phyloP scores from a whole-genome alignment of 35 echinoderm and acorn worm species.

The Apostichopus californicus region DNA sequence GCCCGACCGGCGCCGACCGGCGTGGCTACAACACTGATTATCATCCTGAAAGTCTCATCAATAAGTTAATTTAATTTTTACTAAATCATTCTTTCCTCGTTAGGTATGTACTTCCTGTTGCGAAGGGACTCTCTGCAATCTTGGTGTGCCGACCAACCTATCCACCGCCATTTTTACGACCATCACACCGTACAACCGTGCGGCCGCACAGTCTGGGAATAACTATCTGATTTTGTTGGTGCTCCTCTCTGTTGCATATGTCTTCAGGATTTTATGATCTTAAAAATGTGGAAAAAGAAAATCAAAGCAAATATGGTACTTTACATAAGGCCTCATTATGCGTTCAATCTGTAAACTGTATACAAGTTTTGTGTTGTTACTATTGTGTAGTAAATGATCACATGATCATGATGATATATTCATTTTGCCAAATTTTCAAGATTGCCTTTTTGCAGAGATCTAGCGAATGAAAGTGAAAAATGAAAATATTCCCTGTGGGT shows the following conservation, averaged over 20 bases:
- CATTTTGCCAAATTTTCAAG: too few relatives aligned
- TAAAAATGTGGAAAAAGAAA: not conserved
- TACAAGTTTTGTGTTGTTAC: too few relatives aligned
- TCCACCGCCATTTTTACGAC: slow-evolving; percentile 76
- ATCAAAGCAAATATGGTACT: slow-evolving; percentile 15
- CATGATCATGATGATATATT: too few relatives aligned
- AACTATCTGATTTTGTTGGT: not conserved
- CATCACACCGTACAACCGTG: slow-evolving; percentile 69
- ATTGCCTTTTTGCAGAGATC: too few relatives aligned
- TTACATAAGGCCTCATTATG: not conserved
- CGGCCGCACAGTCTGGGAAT: not conserved
- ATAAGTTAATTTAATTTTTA: too few relatives aligned
- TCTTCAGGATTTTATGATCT: slow-evolving; percentile 41
- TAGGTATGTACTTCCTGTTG: slow-evolving; percentile 88
- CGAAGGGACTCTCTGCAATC: slow-evolving; percentile 80
- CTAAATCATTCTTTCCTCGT: not conserved
- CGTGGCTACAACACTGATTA: too few relatives aligned
- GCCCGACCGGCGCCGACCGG: too few relatives aligned
- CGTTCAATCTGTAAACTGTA: not conserved
- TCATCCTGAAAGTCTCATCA: too few relatives aligned
- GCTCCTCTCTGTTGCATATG: slow-evolving; percentile 33
- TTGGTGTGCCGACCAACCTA: slow-evolving; percentile 66
- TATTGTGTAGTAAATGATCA: too few relatives aligned
- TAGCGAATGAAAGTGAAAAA: too few relatives aligned
- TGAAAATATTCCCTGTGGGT: too few relatives aligned